Evolutionary conservation across 2,113 vertebrate species (phyloP).

Genomic region (Tenrec ecaudatus): DNA sequence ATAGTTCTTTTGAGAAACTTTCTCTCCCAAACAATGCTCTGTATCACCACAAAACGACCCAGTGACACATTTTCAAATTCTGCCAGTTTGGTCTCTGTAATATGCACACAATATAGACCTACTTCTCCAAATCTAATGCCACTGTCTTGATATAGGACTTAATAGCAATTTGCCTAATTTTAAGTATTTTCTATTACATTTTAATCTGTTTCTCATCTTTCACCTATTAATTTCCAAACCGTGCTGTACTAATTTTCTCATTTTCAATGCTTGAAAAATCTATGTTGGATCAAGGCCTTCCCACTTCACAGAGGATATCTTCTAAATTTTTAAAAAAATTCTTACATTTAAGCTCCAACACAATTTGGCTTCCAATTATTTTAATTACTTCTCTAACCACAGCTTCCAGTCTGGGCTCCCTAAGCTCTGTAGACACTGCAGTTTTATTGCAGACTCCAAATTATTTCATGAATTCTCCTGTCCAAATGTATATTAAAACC

Average conservation of each 20-base stretch:
- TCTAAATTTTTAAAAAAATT: neutral
- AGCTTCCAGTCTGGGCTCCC: neutral
- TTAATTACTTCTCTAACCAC: neutral
- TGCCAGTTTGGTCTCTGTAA: conserved; percentile 11
- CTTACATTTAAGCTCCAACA: neutral
- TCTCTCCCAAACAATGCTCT: neutral
- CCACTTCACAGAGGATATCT: neutral
- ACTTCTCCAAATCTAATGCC: neutral
- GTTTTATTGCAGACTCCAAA: neutral
- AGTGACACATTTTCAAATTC: neutral
- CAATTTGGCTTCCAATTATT: neutral
- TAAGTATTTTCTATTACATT: neutral
- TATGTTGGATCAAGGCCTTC: neutral
- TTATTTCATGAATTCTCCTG: neutral
- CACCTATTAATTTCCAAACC: neutral
- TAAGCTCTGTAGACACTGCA: neutral
- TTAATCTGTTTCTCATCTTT: conserved; percentile 28
- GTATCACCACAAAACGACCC: neutral
- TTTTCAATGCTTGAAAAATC: conserved; percentile 37
- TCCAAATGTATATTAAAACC: neutral
- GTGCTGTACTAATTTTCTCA: neutral
- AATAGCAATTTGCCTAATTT: neutral
- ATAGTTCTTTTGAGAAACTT: neutral
- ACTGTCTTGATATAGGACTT: neutral
- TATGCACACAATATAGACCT: neutral